Conservation (phyloP, 2,888 invertebrate species). For the Cephus rjabovi region DNA sequence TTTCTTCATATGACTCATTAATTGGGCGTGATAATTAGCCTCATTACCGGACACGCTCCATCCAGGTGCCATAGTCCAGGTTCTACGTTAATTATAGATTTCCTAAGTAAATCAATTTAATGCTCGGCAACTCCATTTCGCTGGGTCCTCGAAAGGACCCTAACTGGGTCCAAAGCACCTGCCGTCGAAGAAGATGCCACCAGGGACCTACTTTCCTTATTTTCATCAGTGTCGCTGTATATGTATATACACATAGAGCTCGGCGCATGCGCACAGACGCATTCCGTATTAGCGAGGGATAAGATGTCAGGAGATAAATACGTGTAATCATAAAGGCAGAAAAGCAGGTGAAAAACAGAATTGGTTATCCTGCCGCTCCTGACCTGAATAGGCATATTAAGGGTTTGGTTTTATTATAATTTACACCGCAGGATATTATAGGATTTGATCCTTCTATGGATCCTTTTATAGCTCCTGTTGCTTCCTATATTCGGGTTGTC, state of each 20-base stretch:
- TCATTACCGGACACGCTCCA: slow-evolving; percentile 8
- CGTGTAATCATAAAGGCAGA: slow-evolving; percentile 25
- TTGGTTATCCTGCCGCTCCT: neutral
- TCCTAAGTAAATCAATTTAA: slow-evolving; percentile 30
- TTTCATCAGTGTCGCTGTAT: slow-evolving; percentile 18
- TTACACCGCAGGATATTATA: slow-evolving; percentile 11
- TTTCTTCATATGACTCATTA: neutral
- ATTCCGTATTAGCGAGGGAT: slow-evolving; percentile 24
- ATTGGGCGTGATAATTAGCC: slow-evolving; percentile 3
- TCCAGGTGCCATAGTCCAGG: slow-evolving; percentile 16
- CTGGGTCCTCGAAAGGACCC: slow-evolving; percentile 20
- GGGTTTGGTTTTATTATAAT: slow-evolving; percentile 3
- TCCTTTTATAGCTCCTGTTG: neutral
- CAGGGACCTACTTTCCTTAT: slow-evolving; percentile 22
- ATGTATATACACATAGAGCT: slow-evolving; percentile 9
- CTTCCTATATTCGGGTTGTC: neutral
- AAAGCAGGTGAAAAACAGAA: slow-evolving; percentile 33
- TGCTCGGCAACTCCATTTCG: slow-evolving; percentile 25
- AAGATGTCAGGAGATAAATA: slow-evolving; percentile 24
- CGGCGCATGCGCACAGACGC: slow-evolving; percentile 19
- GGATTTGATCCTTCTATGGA: neutral
- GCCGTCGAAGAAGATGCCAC: slow-evolving; percentile 39
- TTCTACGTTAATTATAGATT: slow-evolving; percentile 19
- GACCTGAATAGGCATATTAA: neutral
- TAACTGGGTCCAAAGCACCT: slow-evolving; percentile 37